Evolutionary conservation across 37 sponge, comb jelly and placozoan genomes (phyloP).

Genomic region (Lycopodina hypogea): DNA sequence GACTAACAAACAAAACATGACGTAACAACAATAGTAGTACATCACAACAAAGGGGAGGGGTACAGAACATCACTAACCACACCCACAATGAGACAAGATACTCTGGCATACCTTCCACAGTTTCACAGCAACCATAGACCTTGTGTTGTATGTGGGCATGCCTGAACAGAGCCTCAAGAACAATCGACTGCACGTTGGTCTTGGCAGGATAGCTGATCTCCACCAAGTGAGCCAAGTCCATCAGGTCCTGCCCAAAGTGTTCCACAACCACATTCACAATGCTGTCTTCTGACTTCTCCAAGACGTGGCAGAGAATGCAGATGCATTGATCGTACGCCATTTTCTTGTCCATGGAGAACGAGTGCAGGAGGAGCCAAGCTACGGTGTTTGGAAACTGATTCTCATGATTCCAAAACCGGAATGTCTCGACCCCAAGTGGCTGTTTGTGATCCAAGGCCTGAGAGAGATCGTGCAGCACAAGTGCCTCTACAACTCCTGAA

Average conservation of each 20-base stretch:
- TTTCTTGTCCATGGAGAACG: neutral
- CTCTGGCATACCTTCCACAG: conserved; percentile 5
- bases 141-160: conserved; percentile 20
- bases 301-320: conserved; percentile 8
- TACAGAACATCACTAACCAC: no score
- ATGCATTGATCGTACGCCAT: conserved; percentile 9
- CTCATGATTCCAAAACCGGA: conserved; percentile 31
- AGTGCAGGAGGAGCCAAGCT: conserved; percentile 21
- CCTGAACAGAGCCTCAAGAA: conserved; percentile 36
- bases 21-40: no score
- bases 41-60: no score
- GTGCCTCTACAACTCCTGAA: neutral
- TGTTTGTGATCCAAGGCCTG: neutral
- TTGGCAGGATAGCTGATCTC: neutral
- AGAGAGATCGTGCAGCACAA: conserved; percentile 16
- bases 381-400: neutral
- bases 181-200: conserved; percentile 12
- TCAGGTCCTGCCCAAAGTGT: conserved; percentile 11
- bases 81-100: no score
- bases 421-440: conserved; percentile 9
- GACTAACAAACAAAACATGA: no score
- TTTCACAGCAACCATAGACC: neutral
- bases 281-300: neutral
- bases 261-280: neutral
- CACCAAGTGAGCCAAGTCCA: conserved; percentile 44